Conservation (phyloP, 2,888 invertebrate genomes). For the Drosophila buzzatii region DNA sequence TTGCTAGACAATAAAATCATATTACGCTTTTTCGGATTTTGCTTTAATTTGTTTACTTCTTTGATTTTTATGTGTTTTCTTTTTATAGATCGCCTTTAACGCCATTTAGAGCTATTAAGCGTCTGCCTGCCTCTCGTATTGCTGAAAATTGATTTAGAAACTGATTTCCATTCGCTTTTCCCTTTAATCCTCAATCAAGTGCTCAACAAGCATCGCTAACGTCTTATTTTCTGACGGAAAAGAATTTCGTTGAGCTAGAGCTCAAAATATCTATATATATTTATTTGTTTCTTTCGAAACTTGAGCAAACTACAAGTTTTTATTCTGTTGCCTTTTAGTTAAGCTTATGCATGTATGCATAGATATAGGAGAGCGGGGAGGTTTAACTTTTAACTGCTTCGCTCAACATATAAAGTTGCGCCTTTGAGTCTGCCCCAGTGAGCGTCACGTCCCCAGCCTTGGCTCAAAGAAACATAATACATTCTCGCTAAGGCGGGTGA, state of each 20-base stretch:
- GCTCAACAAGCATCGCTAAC: background rate
- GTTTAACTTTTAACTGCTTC: conserved; percentile 21
- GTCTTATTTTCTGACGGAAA: background rate
- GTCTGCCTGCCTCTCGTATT: conserved; percentile 19
- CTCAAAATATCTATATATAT: too few species aligned
- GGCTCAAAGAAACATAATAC: conserved; percentile 7
- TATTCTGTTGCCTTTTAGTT: background rate
- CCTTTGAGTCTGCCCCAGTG: conserved; percentile 37
- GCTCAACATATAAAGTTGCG: conserved; percentile 29
- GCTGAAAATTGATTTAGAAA: conserved; percentile 24
- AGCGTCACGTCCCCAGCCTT: conserved; percentile 1
- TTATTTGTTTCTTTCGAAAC: background rate
- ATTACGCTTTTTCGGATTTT: conserved; percentile 15
- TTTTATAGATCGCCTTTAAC: conserved; percentile 39
- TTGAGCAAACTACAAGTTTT: conserved; percentile 8
- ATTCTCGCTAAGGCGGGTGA: conserved; percentile 5
- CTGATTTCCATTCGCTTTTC: conserved; percentile 28
- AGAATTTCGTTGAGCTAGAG: conserved; percentile 12
- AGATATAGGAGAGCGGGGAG: background rate
- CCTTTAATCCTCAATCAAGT: conserved; percentile 15
- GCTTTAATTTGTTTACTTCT: conserved; percentile 52
- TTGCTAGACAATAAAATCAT: conserved; percentile 49
- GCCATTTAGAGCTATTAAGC: conserved; percentile 31
- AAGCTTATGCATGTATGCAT: background rate
- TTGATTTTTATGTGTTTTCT: conserved; percentile 43